Evolutionary conservation across 2,113 vertebrate genomes (phyloP).

Genomic region (Urocolius indicus): DNA sequence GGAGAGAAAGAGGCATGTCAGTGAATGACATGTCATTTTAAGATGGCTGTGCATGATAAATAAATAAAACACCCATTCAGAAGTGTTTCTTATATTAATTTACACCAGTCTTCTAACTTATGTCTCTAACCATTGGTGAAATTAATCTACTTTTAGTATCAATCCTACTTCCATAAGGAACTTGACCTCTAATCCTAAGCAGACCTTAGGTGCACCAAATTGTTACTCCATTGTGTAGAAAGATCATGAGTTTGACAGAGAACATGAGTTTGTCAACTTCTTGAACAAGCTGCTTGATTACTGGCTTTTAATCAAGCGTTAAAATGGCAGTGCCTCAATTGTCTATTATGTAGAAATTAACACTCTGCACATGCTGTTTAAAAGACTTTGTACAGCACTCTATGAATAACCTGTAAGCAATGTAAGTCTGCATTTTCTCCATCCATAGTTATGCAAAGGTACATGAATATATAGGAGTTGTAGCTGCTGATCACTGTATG

Average conservation of each 20-base stretch:
- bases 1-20: neutral
- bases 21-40: neutral
- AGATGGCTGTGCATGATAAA: neutral
- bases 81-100: neutral
- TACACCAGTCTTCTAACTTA: neutral
- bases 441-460: neutral
- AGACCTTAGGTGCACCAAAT: neutral
- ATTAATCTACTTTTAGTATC: neutral
- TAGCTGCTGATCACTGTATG: neutral
- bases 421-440: neutral
- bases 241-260: neutral
- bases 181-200: neutral
- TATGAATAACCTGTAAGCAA: neutral
- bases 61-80: constrained; percentile 3
- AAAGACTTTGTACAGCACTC: neutral
- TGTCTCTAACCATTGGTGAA: neutral
- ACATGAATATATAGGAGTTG: neutral
- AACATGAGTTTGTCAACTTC: neutral
- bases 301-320: neutral
- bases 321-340: neutral
- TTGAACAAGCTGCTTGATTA: neutral
- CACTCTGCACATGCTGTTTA: neutral
- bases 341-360: neutral
- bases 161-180: neutral
- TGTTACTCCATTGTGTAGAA: neutral